Base-by-base conservation (phyloP, 2,113 vertebrate species). In the Labeo rohita region DNA sequence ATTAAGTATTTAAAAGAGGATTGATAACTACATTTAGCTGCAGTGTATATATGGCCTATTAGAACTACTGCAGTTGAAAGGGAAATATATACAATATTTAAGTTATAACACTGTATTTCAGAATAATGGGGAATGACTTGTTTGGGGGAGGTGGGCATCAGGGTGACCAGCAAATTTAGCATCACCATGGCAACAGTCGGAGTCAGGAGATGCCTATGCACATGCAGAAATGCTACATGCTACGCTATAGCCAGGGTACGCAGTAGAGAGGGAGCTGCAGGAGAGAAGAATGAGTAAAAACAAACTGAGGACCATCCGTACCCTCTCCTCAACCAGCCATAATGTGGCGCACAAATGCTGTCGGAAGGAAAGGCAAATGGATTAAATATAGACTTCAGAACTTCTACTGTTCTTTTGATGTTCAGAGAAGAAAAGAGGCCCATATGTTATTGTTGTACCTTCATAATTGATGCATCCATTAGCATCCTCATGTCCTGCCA, bases 381-480 rank as follows among this genome's bases (percentile, higher is more conserved):
- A 34, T 82, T 91, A 84, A 81, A 85, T 59, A 83, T 28, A 36
- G 21, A 78, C 61, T 61, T 61, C 56, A 61, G n/a, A 61, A 70
- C 85, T 85, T 49, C 8, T 36, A 87, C 83, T 63, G 13, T 8
- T 7, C 23, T 59, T 8, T 73, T 36, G 54, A 84, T 10, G 21
- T 39, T 50, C 50, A 56, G 21, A 52, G 47, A 65, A 63, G 34
- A 43, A 39, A 5, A 54, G 8, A 47, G 15, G 4, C 8, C 12
- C 6, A 18, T 52, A 47, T 72, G 3, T 68, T 21, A 28, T 21
- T 36, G 13, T 34, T 49, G 82, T 89, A 98, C 97, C 97, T 97
- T 99, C 97, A 43, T 99, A 99, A 93, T 98, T 98, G 92, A 99
- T 98, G 92, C 96, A 97, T 11, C 97, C 97, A 13, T 99, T 98